These are phyloP conservation scores for Labia minor DNA, from an alignment of 2,888 invertebrate genomes.

Conservation along the genomic window DNA sequence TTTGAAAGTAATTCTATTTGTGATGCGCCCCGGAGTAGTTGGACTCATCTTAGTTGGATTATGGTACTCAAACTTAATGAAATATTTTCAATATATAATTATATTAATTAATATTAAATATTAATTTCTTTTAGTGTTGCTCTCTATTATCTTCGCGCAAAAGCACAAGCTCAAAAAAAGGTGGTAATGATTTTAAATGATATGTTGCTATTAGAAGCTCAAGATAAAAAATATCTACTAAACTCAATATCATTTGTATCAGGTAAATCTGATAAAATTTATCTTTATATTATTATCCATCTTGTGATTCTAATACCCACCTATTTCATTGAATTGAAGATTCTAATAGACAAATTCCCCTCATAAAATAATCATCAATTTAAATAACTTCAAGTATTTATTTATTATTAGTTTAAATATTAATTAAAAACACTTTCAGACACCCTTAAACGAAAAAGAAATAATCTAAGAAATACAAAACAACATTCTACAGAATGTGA, in stretches of 20 bases:
- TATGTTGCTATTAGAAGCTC: slow-evolving; percentile 54
- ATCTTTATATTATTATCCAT: no score
- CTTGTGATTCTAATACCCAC: no score
- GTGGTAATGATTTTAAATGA: slow-evolving; percentile 50
- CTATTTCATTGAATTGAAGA: no score
- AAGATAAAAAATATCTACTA: slow-evolving; percentile 59
- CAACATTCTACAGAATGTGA: no score
- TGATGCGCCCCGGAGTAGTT: slow-evolving; percentile 50
- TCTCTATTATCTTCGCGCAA: slow-evolving; percentile 53
- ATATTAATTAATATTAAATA: slow-evolving; percentile 9
- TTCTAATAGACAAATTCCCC: no score
- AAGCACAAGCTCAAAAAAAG: slow-evolving; percentile 47
- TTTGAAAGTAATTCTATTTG: slow-evolving; percentile 39
- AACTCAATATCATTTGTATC: slow-evolving; percentile 44
- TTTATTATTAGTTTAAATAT: no score
- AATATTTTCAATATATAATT: background rate
- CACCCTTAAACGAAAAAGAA: no score
- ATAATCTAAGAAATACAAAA: no score
- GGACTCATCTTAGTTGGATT: slow-evolving; percentile 48
- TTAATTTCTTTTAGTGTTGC: slow-evolving; percentile 39
- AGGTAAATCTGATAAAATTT: no score
- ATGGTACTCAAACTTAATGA: slow-evolving; percentile 39
- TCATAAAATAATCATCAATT: no score
- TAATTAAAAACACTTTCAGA: no score
- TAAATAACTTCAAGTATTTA: no score